Evolutionary conservation across 2,797 vertebrate genomes (phyloP).

Genomic region (Odontamblyopus lacepedii): DNA sequence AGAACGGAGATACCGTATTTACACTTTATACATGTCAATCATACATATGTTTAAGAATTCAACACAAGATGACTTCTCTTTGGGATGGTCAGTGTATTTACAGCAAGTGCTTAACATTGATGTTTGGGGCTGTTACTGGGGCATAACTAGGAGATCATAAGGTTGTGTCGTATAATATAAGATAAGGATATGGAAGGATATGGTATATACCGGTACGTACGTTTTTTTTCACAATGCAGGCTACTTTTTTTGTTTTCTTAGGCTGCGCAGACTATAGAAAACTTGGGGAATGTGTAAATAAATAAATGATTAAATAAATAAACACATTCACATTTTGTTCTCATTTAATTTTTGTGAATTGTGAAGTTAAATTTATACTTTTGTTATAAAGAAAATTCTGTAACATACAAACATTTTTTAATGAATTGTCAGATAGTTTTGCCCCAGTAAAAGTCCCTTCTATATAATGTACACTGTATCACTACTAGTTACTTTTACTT

Average conservation of each 20-base stretch:
- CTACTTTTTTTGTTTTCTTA: neutral
- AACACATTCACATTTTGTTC: neutral
- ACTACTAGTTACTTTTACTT: neutral
- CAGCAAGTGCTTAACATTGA: conserved; percentile 1
- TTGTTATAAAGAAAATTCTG: too few species aligned
- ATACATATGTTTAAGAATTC: neutral
- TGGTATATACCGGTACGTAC: too few species aligned
- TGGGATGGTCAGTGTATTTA: conserved; percentile 10
- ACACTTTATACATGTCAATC: neutral
- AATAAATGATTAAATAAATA: neutral
- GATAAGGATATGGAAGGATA: neutral
- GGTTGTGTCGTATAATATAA: neutral
- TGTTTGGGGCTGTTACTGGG: neutral
- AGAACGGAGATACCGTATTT: conserved; percentile 1
- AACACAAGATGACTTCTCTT: conserved; percentile 9
- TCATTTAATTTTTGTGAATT: too few species aligned
- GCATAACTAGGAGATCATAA: neutral
- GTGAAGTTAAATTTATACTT: too few species aligned
- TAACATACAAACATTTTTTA: neutral
- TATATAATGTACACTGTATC: neutral
- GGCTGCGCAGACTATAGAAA: neutral
- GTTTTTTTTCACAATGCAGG: neutral
- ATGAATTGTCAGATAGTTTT: neutral
- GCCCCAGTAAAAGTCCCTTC: neutral
- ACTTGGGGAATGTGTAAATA: neutral